Evolutionary conservation across 2,888 invertebrate species (phyloP), one percentile per base, ranked within the genome.

Genomic region (Seira musarum): DNA sequence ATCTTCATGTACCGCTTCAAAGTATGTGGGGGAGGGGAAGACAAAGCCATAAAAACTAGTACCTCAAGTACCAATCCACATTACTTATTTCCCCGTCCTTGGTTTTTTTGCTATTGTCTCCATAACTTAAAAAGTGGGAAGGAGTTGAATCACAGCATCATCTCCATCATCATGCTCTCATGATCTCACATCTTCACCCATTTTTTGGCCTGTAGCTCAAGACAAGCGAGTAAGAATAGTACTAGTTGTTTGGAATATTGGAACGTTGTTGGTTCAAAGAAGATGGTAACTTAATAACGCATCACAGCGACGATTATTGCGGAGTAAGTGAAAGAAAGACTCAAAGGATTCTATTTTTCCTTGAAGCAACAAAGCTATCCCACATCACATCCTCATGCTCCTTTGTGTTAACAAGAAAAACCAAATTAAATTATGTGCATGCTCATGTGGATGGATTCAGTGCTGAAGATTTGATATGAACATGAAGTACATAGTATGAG

Each of bases 121-220:
- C 46, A 66, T 76, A 69, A 64, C 69, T 76, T 69, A 74, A 30
- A 46, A 40, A 64, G 63, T 13, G 60, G 22, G 24, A 30, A 65
- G 22, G 35, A 65, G 22, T 10, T 35, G 61, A 70, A 65, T 60
- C 69, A 77, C 69, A 57, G 76, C 76, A 77, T 64, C 63, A 77
- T 75, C 40, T 57, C 21, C 60, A 67, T 77, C 65, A 70, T 77
- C 65, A 25, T 6, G 40, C 6, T 49, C 10, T 21, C 22, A 1
- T n/a, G 69, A 35, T 66, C 66, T n/a, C n/a, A 21, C 40, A 40
- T 64, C 19, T 21, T 24, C 53, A 22, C 25, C 30, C 30, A 6
- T 22, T 64, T 69, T 77, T 35, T 46, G 63, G 61, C 75, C 69
- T 69, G 13, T 21, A 68, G 75, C 75, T 22, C n/a, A 68, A 75